Evolutionary conservation across 2,888 invertebrate genomes (phyloP), one percentile per base, ranked within the genome.

Genomic region (Cryptocephalus moraei): DNA sequence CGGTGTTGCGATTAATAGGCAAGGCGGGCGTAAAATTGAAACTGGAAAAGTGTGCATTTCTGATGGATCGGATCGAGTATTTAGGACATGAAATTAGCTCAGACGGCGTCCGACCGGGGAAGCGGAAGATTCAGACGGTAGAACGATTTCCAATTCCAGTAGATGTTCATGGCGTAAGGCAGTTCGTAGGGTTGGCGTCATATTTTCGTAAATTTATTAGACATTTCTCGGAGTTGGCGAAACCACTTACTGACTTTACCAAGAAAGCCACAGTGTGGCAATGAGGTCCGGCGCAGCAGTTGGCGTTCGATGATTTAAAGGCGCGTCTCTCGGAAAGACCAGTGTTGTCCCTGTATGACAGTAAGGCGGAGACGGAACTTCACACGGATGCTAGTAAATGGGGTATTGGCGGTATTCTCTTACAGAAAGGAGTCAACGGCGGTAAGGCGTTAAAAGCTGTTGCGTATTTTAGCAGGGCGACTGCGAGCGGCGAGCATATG

Each of bases 351-450:
- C 52, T 60, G 45, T 33, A 46, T 13, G n/a, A 51, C 47, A 22
- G 53, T 52, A n/a, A 54, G 36, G 47, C 54, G 53, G 9, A 34
- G 53, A 62, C 57, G 2, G 54, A 58, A 47, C 12, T 58, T 1
- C 60, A 60, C 41, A 57, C 57, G 2, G 59, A 61, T 47, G 61
- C 60, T 8, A 57, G 56, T 34, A 46, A 53, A 39, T 4, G 43
- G 8, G 60, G 62, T 1, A 22, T 61, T 9, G 61, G 54, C 4
- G 62, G 51, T 8, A 57, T 61, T 8, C 34, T 63, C 10, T 32
- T 63, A 6, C 62, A 63, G 51, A 44, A 44, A 48, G 53, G 59
- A 44, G 31, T 9, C 6, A 54, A 58, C 10, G 51, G 47, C n/a
- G 46, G 39, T 4, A n/a, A n/a, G n/a, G n/a, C n/a, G n/a, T 31